Evolutionary conservation across 2,113 vertebrate genomes (phyloP), one percentile per base, ranked within the genome.

Genomic region (Bubo blakistoni): DNA sequence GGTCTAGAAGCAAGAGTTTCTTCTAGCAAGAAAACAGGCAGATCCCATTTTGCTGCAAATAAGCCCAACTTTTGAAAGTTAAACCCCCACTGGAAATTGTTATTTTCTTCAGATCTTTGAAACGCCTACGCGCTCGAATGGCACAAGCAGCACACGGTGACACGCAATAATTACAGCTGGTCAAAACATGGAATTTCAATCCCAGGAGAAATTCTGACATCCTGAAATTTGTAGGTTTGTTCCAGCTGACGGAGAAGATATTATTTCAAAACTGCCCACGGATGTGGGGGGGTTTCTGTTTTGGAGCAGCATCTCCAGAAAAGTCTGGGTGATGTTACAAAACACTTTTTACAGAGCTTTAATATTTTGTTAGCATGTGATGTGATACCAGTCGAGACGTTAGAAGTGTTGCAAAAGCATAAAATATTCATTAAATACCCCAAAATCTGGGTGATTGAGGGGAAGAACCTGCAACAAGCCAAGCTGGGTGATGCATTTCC

Each of bases 351-450:
- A 44, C 6, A 13, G 40, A 38, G 55, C 30, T 74, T 38, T 38
- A 47, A 2, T 9, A 16, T 22, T 84, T 52, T 5, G 14, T n/a
- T 69, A 51, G 25, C 3, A 0, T 0, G 2, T 16, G 54, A 42
- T 12, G 63, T 1, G 9, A 20, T 7, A 54, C 38, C 0, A 0
- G 8, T 5, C 1, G 1, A 88, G 67, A 34, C 4, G 9, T 13
- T 15, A 36, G 9, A 57, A 72, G 16, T 6, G 29, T 36, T 52
- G 65, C 9, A 32, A 47, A 54, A 74, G 17, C 32, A 21, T 16
- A 5, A 47, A 74, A 74, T 9, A 9, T 16, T 30, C 27, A 29
- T 19, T 21, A 58, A 81, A 73, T 17, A 24, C 25, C 73, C 77
- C 42, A 47, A 22, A 74, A n/a, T 11, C 10, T 13, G 25, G 5